These are phyloP conservation scores for Spizaetus ornatus DNA, from an alignment of 2,113 vertebrate species.

Conservation along the genomic window DNA sequence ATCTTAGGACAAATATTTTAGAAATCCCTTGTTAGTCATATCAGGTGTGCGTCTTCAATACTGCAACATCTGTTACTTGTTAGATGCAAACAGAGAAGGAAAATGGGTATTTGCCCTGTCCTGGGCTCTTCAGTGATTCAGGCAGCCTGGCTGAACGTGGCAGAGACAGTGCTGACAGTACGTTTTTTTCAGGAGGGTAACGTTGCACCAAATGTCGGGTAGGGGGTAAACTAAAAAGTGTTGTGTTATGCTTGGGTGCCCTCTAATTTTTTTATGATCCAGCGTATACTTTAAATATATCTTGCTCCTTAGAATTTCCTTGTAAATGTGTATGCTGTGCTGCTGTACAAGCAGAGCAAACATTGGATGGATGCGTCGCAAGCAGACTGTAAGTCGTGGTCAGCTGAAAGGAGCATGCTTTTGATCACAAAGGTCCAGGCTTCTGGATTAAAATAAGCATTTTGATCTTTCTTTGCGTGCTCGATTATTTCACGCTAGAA, in stretches of 20 bases:
- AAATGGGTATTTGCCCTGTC: slow-evolving; percentile 4
- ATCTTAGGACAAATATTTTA: slow-evolving; percentile 26
- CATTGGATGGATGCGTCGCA: background rate
- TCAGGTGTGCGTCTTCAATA: slow-evolving; percentile 25
- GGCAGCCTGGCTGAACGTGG: background rate
- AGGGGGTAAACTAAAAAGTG: background rate
- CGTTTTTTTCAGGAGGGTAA: slow-evolving; percentile 1
- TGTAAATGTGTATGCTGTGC: background rate
- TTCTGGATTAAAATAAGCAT: background rate
- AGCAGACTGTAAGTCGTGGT: background rate
- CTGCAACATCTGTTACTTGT: slow-evolving; percentile 44
- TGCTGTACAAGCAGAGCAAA: background rate
- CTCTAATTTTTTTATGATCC: background rate
- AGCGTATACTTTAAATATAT: background rate
- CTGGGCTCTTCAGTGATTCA: background rate
- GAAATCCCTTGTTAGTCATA: slow-evolving; percentile 33
- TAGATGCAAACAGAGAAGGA: slow-evolving; percentile 5
- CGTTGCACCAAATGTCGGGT: background rate
- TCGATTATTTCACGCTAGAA: background rate
- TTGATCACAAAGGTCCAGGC: background rate
- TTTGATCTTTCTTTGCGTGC: background rate
- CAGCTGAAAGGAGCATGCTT: background rate
- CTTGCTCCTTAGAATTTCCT: background rate
- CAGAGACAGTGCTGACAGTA: background rate
- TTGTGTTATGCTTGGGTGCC: background rate